These are phyloP conservation scores for Caenorhabditis sp. DNA, from an alignment of 2,888 invertebrate genomes.

Conservation along the genomic window DNA sequence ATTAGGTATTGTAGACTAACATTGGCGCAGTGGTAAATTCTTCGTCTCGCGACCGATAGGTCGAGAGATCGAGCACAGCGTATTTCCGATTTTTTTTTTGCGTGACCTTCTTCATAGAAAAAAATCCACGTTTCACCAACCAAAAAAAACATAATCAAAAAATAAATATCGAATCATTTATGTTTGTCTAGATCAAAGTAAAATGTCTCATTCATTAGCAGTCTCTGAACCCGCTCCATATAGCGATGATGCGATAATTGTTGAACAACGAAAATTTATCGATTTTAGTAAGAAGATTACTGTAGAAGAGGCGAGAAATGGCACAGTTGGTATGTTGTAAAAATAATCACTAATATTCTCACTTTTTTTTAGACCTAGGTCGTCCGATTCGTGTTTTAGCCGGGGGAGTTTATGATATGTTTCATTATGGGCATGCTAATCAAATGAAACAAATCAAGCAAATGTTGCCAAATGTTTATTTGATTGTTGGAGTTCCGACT, in stretches of 20 bases:
- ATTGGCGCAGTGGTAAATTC: too few species aligned
- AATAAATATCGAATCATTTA: too few species aligned
- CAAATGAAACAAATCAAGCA: slow-evolving; percentile 91
- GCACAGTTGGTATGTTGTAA: slow-evolving; percentile 75
- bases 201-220: slow-evolving; percentile 2
- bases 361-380: slow-evolving; percentile 75
- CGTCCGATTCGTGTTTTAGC: slow-evolving; percentile 92
- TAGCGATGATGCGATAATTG: slow-evolving; percentile 29
- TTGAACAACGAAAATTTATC: slow-evolving; percentile 69
- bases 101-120: too few species aligned
- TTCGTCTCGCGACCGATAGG: too few species aligned
- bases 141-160: too few species aligned
- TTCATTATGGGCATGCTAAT: slow-evolving; percentile 96
- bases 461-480: slow-evolving; percentile 88
- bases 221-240: slow-evolving; percentile 20
- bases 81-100: too few species aligned
- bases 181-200: too few species aligned
- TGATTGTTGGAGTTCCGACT: slow-evolving; percentile 88
- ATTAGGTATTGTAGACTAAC: too few species aligned
- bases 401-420: slow-evolving; percentile 97
- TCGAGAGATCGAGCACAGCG: too few species aligned
- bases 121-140: too few species aligned
- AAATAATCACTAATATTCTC: background rate
- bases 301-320: slow-evolving; percentile 82
- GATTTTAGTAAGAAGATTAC: slow-evolving; percentile 85